Conservation (phyloP, 1,140 invertebrate genomes). For the Drosophila pseudoananassae region DNA sequence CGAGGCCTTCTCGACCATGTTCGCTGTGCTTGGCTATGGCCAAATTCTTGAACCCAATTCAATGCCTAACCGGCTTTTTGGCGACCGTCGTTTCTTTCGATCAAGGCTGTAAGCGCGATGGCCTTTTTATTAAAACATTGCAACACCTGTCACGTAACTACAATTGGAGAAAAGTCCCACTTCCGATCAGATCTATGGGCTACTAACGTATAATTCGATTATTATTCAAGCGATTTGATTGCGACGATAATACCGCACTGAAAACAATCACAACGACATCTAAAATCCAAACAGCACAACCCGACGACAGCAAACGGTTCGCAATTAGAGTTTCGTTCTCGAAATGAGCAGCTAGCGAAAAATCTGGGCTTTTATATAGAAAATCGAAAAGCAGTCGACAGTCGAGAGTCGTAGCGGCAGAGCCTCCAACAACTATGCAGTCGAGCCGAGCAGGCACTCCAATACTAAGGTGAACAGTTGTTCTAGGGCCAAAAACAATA, state of each 20-base stretch:
- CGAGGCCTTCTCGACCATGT: conserved; percentile 72
- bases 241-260: conserved; percentile 22
- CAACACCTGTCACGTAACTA: conserved; percentile 40
- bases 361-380: conserved; percentile 42
- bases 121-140: conserved; percentile 20
- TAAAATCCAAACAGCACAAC: conserved; percentile 13
- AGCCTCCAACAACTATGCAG: neutral
- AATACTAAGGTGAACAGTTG: conserved; percentile 25
- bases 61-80: conserved; percentile 5
- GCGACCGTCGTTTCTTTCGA: neutral
- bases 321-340: conserved; percentile 53
- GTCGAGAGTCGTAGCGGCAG: neutral
- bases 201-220: conserved; percentile 29
- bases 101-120: neutral
- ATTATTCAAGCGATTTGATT: conserved; percentile 39
- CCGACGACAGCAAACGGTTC: conserved; percentile 13
- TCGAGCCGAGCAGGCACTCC: neutral
- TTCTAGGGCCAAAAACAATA: conserved; percentile 20
- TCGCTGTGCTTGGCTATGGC: conserved; percentile 13
- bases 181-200: conserved; percentile 23
- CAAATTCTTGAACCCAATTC: conserved; percentile 20
- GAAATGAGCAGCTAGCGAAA: conserved; percentile 40
- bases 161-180: conserved; percentile 6
- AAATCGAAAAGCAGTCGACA: conserved; percentile 6
- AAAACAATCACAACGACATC: conserved; percentile 17